phyloP scores from a whole-genome alignment of 1,140 invertebrate genomes.

The Centruroides sculpturatus region DNA sequence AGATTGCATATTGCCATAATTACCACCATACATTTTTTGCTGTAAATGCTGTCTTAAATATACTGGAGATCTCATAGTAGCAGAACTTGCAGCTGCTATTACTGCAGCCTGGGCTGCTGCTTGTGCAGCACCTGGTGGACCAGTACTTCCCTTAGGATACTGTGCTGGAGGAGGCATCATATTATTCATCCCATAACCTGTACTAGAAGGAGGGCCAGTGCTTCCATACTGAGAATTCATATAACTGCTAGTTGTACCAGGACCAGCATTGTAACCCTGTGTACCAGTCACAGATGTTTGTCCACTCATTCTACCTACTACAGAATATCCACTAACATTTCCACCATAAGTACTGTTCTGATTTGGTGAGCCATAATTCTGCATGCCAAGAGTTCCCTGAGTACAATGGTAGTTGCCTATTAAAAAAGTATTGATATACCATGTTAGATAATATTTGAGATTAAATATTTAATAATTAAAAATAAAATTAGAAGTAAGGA shows the following conservation, averaged over 20 bases:
- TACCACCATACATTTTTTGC: slow-evolving; percentile 17
- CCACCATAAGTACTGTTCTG: slow-evolving; percentile 20
- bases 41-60: slow-evolving; percentile 50
- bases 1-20: slow-evolving; percentile 11
- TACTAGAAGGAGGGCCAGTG: background rate
- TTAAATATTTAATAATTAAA: too few species aligned
- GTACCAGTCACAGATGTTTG: slow-evolving; percentile 1
- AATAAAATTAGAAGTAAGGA: too few species aligned
- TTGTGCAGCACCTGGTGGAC: slow-evolving; percentile 27
- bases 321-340: background rate
- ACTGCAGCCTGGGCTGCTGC: slow-evolving; percentile 30
- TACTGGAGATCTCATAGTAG: slow-evolving; percentile 23
- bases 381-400: slow-evolving; percentile 25
- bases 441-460: background rate
- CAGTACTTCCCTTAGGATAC: slow-evolving; percentile 11
- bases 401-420: slow-evolving; percentile 39
- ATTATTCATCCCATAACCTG: slow-evolving; percentile 15
- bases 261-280: slow-evolving; percentile 8
- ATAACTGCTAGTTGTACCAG: slow-evolving; percentile 20
- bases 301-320: slow-evolving; percentile 18
- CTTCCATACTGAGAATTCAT: slow-evolving; percentile 26
- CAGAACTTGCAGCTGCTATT: slow-evolving; percentile 27
- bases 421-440: background rate
- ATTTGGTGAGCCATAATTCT: slow-evolving; percentile 21
- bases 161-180: slow-evolving; percentile 22